These are phyloP conservation scores for Idris sp. DNA, from an alignment of 1,140 invertebrate species.

Conservation along the genomic window DNA sequence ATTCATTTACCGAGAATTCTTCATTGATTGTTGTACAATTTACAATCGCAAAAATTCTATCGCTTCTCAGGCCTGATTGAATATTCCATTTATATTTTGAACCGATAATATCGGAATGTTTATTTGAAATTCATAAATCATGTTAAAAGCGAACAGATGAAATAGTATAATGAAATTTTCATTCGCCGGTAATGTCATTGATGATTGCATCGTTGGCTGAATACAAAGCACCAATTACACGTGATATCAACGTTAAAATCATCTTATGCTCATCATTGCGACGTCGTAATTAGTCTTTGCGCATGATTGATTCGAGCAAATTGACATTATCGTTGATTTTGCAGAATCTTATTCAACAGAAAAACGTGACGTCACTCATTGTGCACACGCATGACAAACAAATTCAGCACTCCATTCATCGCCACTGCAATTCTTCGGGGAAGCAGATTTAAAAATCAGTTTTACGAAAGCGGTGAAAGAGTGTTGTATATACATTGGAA, in stretches of 20 bases:
- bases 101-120: slow-evolving; percentile 9
- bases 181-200: slow-evolving; percentile 1
- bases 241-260: slow-evolving; percentile 24
- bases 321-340: slow-evolving; percentile 24
- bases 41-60: too few relatives aligned
- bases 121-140: slow-evolving; percentile 25
- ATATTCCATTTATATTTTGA: too few relatives aligned
- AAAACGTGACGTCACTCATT: too few relatives aligned
- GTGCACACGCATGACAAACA: too few relatives aligned
- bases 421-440: too few relatives aligned
- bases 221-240: slow-evolving; percentile 29
- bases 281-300: slow-evolving; percentile 5
- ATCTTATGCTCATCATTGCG: slow-evolving; percentile 12
- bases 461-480: too few relatives aligned
- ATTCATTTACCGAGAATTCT: too few relatives aligned
- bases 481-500: too few relatives aligned
- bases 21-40: too few relatives aligned
- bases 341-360: slow-evolving; percentile 13
- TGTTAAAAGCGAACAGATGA: slow-evolving; percentile 17
- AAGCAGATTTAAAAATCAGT: too few relatives aligned
- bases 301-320: slow-evolving; percentile 22
- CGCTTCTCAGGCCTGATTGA: too few relatives aligned
- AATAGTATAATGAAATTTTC: slow-evolving; percentile 22
- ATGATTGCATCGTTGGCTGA: slow-evolving; percentile 36
- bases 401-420: too few relatives aligned